These are phyloP conservation scores for Thamnophis sirtalis DNA, from an alignment of 2,113 vertebrate species.

Conservation along the genomic window DNA sequence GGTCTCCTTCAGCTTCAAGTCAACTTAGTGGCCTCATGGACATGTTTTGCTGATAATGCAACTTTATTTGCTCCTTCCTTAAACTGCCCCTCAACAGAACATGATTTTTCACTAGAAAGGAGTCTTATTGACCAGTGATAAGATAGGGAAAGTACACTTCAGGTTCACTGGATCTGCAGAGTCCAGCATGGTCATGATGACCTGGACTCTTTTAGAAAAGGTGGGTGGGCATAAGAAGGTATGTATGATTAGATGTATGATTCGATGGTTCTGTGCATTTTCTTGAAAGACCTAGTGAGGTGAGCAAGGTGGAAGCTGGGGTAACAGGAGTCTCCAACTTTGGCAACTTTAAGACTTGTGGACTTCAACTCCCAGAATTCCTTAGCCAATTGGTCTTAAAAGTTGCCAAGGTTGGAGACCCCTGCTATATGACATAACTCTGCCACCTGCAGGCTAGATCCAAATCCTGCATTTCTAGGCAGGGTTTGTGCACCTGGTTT, in stretches of 20 bases:
- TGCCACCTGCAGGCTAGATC: neutral
- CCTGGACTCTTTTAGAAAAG: neutral
- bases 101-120: neutral
- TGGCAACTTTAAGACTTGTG: too few relatives aligned
- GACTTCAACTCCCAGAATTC: too few relatives aligned
- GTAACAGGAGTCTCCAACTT: too few relatives aligned
- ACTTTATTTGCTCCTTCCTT: neutral
- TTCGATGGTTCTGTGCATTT: neutral
- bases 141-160: neutral
- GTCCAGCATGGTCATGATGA: neutral
- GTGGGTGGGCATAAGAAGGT: neutral
- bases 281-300: neutral
- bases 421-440: neutral
- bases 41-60: neutral
- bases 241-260: neutral
- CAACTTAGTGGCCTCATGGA: neutral
- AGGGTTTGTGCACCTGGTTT: neutral
- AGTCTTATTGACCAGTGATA: neutral
- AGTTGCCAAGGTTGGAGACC: too few relatives aligned
- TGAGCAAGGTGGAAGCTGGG: too few relatives aligned
- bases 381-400: too few relatives aligned
- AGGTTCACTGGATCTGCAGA: neutral
- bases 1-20: neutral
- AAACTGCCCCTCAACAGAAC: neutral
- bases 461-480: neutral